Conservation (phyloP, 2,797 vertebrate species). For the Naso thynnoides region DNA sequence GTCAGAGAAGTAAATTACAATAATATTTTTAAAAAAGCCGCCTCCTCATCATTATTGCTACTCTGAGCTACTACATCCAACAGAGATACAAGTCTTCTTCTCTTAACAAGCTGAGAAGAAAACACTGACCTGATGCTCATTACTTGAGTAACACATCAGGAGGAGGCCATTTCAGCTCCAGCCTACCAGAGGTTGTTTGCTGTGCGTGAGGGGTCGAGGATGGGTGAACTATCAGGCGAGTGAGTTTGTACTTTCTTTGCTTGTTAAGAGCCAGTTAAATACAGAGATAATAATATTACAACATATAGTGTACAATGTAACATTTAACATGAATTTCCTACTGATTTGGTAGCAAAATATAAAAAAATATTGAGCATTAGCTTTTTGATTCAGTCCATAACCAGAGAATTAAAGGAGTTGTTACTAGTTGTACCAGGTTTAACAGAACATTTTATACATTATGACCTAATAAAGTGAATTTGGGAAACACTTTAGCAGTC, state of each 20-base stretch:
- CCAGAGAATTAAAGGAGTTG: too few species aligned
- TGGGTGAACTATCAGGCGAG: not conserved
- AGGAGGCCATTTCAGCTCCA: not conserved
- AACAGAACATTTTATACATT: too few species aligned
- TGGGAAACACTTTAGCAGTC: not conserved
- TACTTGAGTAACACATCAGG: slow-evolving; percentile 13
- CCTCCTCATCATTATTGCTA: slow-evolving; percentile 24
- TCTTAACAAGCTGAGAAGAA: slow-evolving; percentile 22
- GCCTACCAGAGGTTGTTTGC: not conserved
- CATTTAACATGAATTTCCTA: not conserved
- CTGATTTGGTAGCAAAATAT: not conserved
- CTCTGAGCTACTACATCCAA: slow-evolving; percentile 24
- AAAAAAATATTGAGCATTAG: not conserved
- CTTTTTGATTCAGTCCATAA: not conserved
- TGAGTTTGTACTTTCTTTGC: not conserved
- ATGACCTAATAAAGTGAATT: not conserved
- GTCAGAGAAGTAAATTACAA: slow-evolving; percentile 23
- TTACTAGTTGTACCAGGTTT: too few species aligned
- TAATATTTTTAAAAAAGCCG: not conserved
- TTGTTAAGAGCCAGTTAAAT: not conserved
- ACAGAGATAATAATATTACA: not conserved
- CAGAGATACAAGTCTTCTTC: slow-evolving; percentile 4
- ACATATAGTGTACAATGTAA: not conserved
- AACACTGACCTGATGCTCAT: slow-evolving; percentile 10
- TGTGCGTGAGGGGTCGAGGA: slow-evolving; percentile 1